Base-by-base conservation (phyloP, 2,113 vertebrate species). In the Pithys albifrons region DNA sequence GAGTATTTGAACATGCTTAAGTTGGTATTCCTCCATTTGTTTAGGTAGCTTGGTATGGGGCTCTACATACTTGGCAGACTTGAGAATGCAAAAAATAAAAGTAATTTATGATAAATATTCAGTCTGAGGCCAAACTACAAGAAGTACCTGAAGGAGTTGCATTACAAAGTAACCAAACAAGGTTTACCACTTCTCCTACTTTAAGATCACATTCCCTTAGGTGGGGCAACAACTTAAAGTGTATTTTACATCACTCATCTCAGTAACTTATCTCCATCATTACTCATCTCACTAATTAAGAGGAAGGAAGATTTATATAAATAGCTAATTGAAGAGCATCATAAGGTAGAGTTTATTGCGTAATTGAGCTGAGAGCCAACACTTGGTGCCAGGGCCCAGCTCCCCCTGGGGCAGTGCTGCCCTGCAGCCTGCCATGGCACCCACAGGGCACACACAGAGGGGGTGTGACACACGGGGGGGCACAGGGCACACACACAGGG, bases 221-320 rank as follows among this genome's bases (percentile, higher is more conserved):
- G 77, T 97, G 94, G 91, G 75, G 57, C 59, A 95, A 91, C 37
- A 74, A 28, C 76, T 39, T 49, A 13, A 95, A 19, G 28, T 18
- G 8, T 81, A 85, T 78, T 81, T 80, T n/a, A 79, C 79, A 52
- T 28, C 88, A 87, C 73, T 91, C 64, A 91, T 46, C 82, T 73
- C 85, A 51, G 7, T 22, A 86, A 43, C 12, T 61, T 55, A 83
- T 64, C 64, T 23, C 57, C 43, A 14, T 24, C 79, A 29, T 39
- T 91, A 87, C 78, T 91, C 65, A 89, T 41, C 74, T 77, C 59
- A n/a, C 2, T 33, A 82, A 51, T 14, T 19, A 59, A 48, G 71
- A 70, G 66, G 74, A 91, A 65, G 45, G 48, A 41, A 95, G 58
- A 77, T 54, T 58, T 65, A 58, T 51, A 76, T 48, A 86, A 94